A percentile compares a stretch with the other conserved stretches of the same genome.
Evolutionary conservation across 2,888 invertebrate genomes (phyloP).

Genomic region (Syrphus vitripennis): DNA sequence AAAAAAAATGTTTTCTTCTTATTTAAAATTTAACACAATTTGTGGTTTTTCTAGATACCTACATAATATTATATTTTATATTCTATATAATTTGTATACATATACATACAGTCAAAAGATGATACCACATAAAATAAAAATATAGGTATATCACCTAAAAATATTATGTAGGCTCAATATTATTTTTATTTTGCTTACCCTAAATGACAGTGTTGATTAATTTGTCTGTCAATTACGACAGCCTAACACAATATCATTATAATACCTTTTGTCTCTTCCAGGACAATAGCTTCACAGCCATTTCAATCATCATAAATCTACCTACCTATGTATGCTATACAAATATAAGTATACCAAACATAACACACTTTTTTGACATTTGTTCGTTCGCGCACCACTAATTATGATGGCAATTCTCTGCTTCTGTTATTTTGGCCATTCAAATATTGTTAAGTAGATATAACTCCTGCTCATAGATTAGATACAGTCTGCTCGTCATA

Average conservation of each 20-base stretch:
- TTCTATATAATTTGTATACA: too few species aligned
- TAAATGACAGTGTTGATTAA: constrained; percentile 1
- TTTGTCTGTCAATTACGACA: constrained; percentile 8
- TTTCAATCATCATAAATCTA: constrained; percentile 11
- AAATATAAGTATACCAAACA: neutral
- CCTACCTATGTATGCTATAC: neutral
- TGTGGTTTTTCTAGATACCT: too few species aligned
- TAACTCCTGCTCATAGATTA: constrained; percentile 29
- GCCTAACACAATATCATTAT: neutral
- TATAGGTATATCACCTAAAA: too few species aligned
- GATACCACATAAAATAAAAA: too few species aligned
- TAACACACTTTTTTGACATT: constrained; percentile 1
- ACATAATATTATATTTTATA: too few species aligned
- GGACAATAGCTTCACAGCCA: neutral
- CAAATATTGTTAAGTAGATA: constrained; percentile 30
- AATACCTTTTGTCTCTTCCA: neutral
- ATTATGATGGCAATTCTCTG: constrained; percentile 36
- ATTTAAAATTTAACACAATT: too few species aligned
- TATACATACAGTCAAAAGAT: too few species aligned
- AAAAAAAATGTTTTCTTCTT: too few species aligned
- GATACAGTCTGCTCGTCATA: constrained; percentile 36
- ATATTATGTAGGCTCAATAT: too few species aligned
- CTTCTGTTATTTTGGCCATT: constrained; percentile 1
- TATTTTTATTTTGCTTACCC: too few species aligned
- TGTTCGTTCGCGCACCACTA: constrained; percentile 12